Evolutionary conservation across 2,888 invertebrate species (phyloP).

Genomic region (Caenorhabditis sp.): DNA sequence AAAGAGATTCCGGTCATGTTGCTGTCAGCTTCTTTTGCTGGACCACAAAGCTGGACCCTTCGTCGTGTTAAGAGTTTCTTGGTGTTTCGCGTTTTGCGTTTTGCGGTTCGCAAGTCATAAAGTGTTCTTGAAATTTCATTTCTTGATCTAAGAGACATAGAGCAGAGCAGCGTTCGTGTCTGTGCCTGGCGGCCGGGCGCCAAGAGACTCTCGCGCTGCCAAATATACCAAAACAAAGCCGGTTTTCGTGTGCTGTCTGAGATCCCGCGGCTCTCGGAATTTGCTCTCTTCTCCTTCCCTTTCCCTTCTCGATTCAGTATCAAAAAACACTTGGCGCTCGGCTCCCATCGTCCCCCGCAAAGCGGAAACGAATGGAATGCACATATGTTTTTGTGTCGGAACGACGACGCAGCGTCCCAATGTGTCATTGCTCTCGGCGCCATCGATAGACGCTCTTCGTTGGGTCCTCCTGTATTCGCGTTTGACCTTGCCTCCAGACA

Average conservation of each 20-base stretch:
- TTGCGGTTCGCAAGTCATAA: no score
- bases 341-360: background rate
- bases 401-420: background rate
- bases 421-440: background rate
- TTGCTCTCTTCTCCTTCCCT: background rate
- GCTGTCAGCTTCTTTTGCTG: background rate
- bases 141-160: background rate
- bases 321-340: constrained; percentile 5
- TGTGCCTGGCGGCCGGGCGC: background rate
- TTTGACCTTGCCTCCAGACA: constrained; percentile 41
- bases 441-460: background rate
- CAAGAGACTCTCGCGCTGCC: constrained; percentile 1
- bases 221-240: constrained; percentile 10
- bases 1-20: no score
- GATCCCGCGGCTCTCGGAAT: background rate
- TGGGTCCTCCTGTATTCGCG: background rate
- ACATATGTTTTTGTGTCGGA: background rate
- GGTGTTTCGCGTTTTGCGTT: no score
- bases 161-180: background rate
- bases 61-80: no score
- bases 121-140: background rate
- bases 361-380: background rate
- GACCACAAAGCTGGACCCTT: no score
- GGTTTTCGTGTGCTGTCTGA: constrained; percentile 10
- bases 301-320: background rate